phyloP scores from a whole-genome alignment of 92 coral and sea anemone species.

The Parazoanthus darwini region DNA sequence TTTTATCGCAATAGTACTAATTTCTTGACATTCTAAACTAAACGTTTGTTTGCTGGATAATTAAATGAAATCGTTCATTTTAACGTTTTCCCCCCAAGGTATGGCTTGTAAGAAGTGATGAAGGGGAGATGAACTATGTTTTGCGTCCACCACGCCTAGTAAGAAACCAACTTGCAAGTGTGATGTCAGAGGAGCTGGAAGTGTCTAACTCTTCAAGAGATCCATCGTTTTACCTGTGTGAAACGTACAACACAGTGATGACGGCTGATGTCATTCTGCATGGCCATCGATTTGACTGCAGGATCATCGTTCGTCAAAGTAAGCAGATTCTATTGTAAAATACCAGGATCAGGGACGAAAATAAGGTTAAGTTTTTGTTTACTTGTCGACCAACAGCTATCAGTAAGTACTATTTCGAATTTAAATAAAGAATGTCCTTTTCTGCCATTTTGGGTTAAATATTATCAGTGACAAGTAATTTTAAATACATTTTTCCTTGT shows the following conservation, averaged over 20 bases:
- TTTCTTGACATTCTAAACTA: no score
- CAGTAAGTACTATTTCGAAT: no score
- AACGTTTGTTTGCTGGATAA: no score
- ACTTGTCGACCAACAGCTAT: no score
- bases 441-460: no score
- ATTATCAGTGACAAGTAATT: no score
- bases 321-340: not conserved
- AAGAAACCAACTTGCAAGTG: slow-evolving; percentile 40
- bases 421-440: no score
- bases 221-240: slow-evolving; percentile 55
- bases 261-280: slow-evolving; percentile 52
- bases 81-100: slow-evolving; percentile 9
- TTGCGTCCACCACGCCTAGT: slow-evolving; percentile 46
- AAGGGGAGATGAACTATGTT: slow-evolving; percentile 22
- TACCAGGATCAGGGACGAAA: no score
- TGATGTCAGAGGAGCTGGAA: slow-evolving; percentile 30
- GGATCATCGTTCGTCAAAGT: slow-evolving; percentile 51
- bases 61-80: no score
- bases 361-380: no score
- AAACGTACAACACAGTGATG: slow-evolving; percentile 39
- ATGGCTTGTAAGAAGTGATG: slow-evolving; percentile 41
- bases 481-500: no score
- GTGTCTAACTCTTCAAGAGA: slow-evolving; percentile 34
- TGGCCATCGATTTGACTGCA: slow-evolving; percentile 53
- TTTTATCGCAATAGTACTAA: no score